Evolutionary conservation across 2,797 vertebrate species (phyloP).

Genomic region (Liasis olivaceus): DNA sequence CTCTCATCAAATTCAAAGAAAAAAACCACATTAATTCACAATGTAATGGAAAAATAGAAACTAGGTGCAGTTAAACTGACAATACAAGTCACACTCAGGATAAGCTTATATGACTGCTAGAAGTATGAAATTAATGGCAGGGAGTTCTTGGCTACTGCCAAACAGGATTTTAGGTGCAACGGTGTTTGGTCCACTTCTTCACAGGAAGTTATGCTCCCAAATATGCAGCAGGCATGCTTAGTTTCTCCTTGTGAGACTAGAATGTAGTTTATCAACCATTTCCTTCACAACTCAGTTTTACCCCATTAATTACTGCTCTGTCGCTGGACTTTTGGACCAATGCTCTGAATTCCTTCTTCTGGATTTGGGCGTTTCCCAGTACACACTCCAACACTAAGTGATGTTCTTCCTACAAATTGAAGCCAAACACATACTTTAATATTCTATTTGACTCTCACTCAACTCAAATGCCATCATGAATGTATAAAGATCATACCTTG

Average conservation of each 20-base stretch:
- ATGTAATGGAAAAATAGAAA: neutral
- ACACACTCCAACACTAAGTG: conserved; percentile 60
- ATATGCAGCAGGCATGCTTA: neutral
- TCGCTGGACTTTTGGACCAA: conserved; percentile 80
- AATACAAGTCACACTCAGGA: neutral
- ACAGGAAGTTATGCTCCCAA: neutral
- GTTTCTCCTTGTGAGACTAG: conserved; percentile 4
- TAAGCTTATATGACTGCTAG: neutral
- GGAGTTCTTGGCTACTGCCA: neutral
- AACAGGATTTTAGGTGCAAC: neutral
- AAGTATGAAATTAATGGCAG: conserved; percentile 19
- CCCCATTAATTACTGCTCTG: conserved; percentile 79
- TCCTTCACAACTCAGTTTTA: conserved; percentile 59
- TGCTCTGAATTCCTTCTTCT: conserved; percentile 76
- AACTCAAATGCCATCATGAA: conserved; percentile 6
- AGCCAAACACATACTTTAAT: conserved; percentile 57
- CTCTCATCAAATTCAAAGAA: neutral
- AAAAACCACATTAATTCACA: neutral
- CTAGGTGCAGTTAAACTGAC: neutral
- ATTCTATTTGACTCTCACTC: conserved; percentile 32
- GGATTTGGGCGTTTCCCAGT: conserved; percentile 80
- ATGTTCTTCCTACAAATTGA: conserved; percentile 76
- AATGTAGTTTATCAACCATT: conserved; percentile 20
- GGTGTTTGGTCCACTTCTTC: conserved; percentile 27
- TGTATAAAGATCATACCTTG: conserved; percentile 71